A percentile compares a stretch with the other conserved stretches of the same genome.
Evolutionary conservation across 1,140 invertebrate genomes (phyloP).

Genomic region (Eulimnadia texana): DNA sequence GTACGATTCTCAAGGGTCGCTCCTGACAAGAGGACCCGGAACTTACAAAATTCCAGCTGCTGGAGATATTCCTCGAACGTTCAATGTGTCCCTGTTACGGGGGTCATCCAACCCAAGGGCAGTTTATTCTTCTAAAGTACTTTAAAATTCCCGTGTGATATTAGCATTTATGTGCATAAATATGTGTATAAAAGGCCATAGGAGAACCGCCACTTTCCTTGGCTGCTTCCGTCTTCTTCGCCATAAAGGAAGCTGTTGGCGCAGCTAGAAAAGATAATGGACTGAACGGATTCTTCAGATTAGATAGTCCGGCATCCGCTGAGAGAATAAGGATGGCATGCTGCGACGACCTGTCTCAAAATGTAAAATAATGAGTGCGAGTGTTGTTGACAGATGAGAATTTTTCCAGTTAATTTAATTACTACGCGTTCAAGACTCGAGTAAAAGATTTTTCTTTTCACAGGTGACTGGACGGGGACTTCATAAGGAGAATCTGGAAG

Average conservation of each 20-base stretch:
- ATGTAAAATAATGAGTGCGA: too few species aligned
- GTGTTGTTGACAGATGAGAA: too few species aligned
- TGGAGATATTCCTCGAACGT: conserved; percentile 68
- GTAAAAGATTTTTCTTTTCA: too few species aligned
- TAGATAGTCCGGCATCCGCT: conserved; percentile 83
- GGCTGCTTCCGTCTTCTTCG: conserved; percentile 72
- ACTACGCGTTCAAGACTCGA: too few species aligned
- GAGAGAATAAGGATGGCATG: conserved; percentile 82
- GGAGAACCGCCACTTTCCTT: conserved; percentile 90
- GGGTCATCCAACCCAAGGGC: conserved; percentile 72
- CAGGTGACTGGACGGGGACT: too few species aligned
- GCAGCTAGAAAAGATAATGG: conserved; percentile 56
- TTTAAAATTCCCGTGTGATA: too few species aligned
- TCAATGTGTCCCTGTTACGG: conserved; percentile 83
- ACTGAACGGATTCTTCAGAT: conserved; percentile 41
- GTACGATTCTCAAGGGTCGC: conserved; percentile 52
- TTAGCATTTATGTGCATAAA: too few species aligned
- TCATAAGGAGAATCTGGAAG: too few species aligned
- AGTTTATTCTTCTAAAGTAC: conserved; percentile 86
- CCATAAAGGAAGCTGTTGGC: conserved; percentile 75
- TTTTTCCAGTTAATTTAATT: too few species aligned
- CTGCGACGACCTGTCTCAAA: conserved; percentile 61
- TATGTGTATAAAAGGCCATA: conserved; percentile 55
- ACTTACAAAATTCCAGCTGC: conserved; percentile 86
- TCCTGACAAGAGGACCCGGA: conserved; percentile 75